Base-by-base conservation (phyloP, 2,797 vertebrate genomes). In the Scolopax rusticola region DNA sequence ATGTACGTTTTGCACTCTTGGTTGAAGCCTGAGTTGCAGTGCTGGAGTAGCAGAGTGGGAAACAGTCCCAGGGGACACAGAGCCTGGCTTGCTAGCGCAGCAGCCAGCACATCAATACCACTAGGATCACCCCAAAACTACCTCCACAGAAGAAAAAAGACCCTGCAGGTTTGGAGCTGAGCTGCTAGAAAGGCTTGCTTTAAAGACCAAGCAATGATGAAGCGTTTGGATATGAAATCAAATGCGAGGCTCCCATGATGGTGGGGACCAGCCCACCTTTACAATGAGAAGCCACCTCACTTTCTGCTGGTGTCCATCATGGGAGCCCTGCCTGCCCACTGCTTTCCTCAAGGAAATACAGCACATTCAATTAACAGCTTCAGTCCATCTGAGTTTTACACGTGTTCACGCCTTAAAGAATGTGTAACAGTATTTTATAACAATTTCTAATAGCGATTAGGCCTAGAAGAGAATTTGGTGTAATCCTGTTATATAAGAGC, bases 401-500 rank as follows among this genome's bases (percentile, higher is more conserved):
- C 16, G 10, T 77, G 48, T 74, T 80, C 45, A 47, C 71, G 68
- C 64, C 53, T 93, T 93, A 56, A 89, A 82, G 71, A 82, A 92
- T 27, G 43, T 48, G 43, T 84, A 87, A 89, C 54, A 89, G 47
- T 45, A 73, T 84, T 96, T 91, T 64, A 53, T 87, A 73, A 88
- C 77, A 95, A 84, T 86, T 73, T 63, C 47, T 84, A 91, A 73
- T 53, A 90, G 51, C 78, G 73, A 94, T 93, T 88, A 93, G n/a
- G 25, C 40, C 50, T 69, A 86, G 87, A 84, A 92, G 90, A 91
- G 33, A 59, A 78, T 23, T 84, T 63, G 1, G 30, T 21, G 20
- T 92, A 95, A 95, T 92, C 87, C 65, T 89, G 75, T 89, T 93
- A 94, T n/a, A 12, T 43, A 75, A 93, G n/a, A 85, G 74, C 57